These are phyloP conservation scores for Zeus faber DNA, from an alignment of 2,113 vertebrate species.

Conservation along the genomic window DNA sequence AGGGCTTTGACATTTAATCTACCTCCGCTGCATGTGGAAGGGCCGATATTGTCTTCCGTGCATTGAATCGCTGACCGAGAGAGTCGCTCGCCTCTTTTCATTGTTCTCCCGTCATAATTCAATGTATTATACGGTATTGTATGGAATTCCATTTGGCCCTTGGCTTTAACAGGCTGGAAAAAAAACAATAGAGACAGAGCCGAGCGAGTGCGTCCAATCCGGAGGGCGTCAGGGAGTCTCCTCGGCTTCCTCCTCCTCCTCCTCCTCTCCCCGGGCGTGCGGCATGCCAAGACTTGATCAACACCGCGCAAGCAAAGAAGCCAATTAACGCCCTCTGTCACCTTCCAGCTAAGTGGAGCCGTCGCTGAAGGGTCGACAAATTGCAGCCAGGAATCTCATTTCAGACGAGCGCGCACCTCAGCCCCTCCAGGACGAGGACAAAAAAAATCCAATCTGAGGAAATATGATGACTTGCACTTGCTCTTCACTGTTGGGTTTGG, in stretches of 20 bases:
- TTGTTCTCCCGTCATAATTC: no score
- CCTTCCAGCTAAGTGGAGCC: conserved; percentile 54
- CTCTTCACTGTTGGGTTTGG: conserved; percentile 2
- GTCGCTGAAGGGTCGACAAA: conserved; percentile 43
- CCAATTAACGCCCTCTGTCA: conserved; percentile 59
- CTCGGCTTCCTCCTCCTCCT: no score
- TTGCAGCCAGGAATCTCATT: conserved; percentile 52
- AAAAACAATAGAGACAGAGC: conserved; percentile 25
- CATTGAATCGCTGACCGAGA: no score
- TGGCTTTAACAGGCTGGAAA: no score
- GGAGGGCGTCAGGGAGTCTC: no score
- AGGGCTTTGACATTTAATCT: conserved; percentile 21
- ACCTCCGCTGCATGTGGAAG: not conserved
- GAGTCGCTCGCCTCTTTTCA: no score
- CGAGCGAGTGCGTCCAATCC: conserved; percentile 41
- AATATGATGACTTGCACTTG: conserved; percentile 56
- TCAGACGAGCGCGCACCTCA: conserved; percentile 42
- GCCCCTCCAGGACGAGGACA: no score
- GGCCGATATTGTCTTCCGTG: conserved; percentile 18
- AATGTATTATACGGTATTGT: no score
- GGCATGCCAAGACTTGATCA: conserved; percentile 48
- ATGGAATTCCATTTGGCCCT: no score
- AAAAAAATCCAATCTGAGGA: conserved; percentile 37
- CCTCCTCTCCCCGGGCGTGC: conserved; percentile 26
- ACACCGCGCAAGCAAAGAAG: conserved; percentile 40